phyloP scores from a whole-genome alignment of 2,113 vertebrate genomes.

The Tapirus terrestris region DNA sequence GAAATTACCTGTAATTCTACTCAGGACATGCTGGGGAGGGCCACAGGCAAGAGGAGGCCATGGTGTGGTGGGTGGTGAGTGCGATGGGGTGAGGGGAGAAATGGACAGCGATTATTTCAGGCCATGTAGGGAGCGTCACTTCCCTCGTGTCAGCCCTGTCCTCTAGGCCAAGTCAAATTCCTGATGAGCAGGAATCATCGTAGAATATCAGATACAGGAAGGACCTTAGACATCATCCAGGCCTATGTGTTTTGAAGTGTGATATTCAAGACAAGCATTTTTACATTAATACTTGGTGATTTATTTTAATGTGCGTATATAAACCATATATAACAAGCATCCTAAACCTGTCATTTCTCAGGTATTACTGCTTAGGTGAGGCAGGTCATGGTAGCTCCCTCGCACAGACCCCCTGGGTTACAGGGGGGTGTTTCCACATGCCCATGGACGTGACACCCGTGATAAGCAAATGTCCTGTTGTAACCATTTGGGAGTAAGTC shows the following conservation, averaged over 20 bases:
- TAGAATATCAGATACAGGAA: neutral
- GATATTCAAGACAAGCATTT: neutral
- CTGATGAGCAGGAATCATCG: neutral
- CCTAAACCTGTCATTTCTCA: neutral
- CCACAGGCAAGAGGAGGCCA: neutral
- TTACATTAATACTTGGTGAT: neutral
- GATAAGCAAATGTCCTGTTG: neutral
- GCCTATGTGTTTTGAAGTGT: neutral
- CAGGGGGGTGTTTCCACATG: neutral
- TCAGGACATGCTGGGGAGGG: neutral
- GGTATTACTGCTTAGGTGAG: neutral
- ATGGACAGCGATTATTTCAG: neutral
- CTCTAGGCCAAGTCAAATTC: neutral
- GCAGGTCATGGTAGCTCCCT: neutral
- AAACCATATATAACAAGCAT: accelerated
- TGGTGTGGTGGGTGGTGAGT: neutral
- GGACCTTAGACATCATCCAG: neutral
- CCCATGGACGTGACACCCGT: neutral
- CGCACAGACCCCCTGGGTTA: neutral
- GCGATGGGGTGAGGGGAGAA: neutral
- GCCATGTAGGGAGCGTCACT: accelerated
- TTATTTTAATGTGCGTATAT: neutral
- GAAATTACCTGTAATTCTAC: neutral
- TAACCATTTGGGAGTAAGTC: neutral
- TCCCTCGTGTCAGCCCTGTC: neutral